These are phyloP conservation scores for Andricus quercusramuli DNA, from an alignment of 2,888 invertebrate genomes.

Conservation along the genomic window DNA sequence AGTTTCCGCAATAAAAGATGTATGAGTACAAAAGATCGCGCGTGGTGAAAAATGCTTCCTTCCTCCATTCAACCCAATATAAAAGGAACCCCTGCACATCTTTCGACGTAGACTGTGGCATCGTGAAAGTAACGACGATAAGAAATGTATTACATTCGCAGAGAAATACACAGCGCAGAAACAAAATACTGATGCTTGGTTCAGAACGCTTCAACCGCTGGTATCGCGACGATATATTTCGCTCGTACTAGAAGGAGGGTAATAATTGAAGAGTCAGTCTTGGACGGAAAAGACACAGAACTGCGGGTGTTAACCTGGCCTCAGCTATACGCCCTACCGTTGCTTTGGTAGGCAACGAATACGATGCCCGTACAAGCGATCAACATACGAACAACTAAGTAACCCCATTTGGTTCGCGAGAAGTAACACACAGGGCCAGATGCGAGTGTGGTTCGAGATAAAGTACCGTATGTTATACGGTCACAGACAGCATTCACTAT, in stretches of 20 bases:
- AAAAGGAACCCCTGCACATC: slow-evolving; percentile 19
- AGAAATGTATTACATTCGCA: slow-evolving; percentile 25
- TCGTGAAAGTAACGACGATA: slow-evolving; percentile 2
- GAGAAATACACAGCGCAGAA: slow-evolving; percentile 4
- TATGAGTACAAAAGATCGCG: slow-evolving; percentile 30
- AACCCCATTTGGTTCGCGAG: not conserved
- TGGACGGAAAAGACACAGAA: slow-evolving; percentile 35
- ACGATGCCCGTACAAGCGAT: not conserved
- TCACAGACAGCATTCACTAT: not conserved
- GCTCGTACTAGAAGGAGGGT: slow-evolving; percentile 37
- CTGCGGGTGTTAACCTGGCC: not conserved
- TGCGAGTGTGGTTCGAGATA: not conserved
- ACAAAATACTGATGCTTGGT: not conserved
- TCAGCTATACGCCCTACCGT: not conserved
- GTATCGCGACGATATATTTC: slow-evolving; percentile 19
- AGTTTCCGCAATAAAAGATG: slow-evolving; percentile 30
- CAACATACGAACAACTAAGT: not conserved
- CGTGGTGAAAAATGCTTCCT: slow-evolving; percentile 31
- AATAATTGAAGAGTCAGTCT: not conserved
- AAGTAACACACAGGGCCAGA: not conserved
- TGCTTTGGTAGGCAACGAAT: not conserved
- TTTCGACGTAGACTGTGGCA: not conserved
- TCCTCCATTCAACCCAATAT: slow-evolving; percentile 22
- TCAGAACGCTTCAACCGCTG: not conserved
- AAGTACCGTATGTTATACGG: not conserved